Percentiles rank a stretch among this genome's conserved stretches.
These are phyloP conservation scores for Galbula dea DNA, from an alignment of 2,113 vertebrate genomes.

Conservation along the genomic window DNA sequence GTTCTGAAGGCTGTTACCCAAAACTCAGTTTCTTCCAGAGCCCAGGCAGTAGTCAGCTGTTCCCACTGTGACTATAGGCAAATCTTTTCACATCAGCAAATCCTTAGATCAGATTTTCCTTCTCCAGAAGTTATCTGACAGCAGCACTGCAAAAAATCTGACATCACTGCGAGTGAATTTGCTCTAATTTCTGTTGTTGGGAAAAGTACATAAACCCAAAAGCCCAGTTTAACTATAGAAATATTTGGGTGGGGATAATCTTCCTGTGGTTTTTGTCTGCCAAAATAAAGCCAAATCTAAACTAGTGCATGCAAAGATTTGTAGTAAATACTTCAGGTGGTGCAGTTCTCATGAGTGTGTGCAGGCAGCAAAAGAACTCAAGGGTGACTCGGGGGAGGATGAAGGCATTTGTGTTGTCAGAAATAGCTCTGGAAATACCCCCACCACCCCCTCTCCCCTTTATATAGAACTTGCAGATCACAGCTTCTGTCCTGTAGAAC, in stretches of 20 bases:
- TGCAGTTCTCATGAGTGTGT: not conserved
- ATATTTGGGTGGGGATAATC: not conserved
- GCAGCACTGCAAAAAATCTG: not conserved
- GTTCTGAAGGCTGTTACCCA: not conserved
- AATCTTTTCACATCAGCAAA: slow-evolving; percentile 9
- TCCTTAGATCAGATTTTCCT: not conserved
- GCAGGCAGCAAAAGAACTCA: not conserved
- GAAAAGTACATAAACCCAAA: not conserved
- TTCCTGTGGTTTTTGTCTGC: not conserved
- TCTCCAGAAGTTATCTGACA: not conserved
- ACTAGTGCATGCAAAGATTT: accelerated
- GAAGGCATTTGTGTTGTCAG: not conserved
- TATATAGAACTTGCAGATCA: not conserved
- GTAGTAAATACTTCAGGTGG: not conserved
- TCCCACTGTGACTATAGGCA: not conserved
- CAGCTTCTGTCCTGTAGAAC: not conserved
- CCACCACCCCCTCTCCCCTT: not conserved
- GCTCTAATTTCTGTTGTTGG: not conserved
- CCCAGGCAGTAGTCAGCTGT: not conserved
- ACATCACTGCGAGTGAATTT: not conserved
- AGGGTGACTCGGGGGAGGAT: not conserved
- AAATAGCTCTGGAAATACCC: not conserved
- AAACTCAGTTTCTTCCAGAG: not conserved
- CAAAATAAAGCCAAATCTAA: not conserved
- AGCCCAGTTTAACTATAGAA: not conserved